A percentile compares a stretch with the other conserved stretches of the same genome.
Evolutionary conservation across 2,888 invertebrate species (phyloP).

Genomic region (Gandaritis pyraliata): DNA sequence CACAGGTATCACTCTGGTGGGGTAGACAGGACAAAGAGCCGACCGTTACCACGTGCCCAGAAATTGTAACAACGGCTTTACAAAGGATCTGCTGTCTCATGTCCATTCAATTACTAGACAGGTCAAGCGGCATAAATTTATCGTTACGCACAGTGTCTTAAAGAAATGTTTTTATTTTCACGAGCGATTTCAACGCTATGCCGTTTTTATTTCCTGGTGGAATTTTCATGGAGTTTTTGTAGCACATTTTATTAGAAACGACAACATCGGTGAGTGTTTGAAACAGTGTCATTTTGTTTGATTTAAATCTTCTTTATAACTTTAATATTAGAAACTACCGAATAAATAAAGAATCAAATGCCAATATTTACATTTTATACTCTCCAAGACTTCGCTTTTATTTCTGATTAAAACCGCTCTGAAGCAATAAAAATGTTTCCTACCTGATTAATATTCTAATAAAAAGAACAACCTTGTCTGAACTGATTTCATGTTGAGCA

Average conservation of each 20-base stretch:
- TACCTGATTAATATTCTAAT: constrained; percentile 34
- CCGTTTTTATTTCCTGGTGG: constrained; percentile 17
- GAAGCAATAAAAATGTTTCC: constrained; percentile 23
- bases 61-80: constrained; percentile 63
- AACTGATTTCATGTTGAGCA: constrained; percentile 26
- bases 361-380: constrained; percentile 7
- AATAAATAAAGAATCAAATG: constrained; percentile 1
- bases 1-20: constrained; percentile 46
- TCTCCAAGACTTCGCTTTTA: constrained; percentile 14
- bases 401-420: constrained; percentile 24
- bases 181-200: constrained; percentile 25
- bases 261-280: background rate
- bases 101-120: constrained; percentile 69
- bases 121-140: constrained; percentile 56
- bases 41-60: constrained; percentile 57
- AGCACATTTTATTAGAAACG: background rate
- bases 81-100: constrained; percentile 69
- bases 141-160: constrained; percentile 33
- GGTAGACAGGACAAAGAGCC: constrained; percentile 57
- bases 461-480: constrained; percentile 24
- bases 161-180: constrained; percentile 35
- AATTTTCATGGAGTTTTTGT: background rate
- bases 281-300: background rate
- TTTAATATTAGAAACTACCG: background rate
- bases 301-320: background rate